A percentile compares a stretch with the other conserved stretches of the same genome.
Evolutionary conservation across 2,797 vertebrate genomes (phyloP).

Genomic region (Gallinago nigripennis): DNA sequence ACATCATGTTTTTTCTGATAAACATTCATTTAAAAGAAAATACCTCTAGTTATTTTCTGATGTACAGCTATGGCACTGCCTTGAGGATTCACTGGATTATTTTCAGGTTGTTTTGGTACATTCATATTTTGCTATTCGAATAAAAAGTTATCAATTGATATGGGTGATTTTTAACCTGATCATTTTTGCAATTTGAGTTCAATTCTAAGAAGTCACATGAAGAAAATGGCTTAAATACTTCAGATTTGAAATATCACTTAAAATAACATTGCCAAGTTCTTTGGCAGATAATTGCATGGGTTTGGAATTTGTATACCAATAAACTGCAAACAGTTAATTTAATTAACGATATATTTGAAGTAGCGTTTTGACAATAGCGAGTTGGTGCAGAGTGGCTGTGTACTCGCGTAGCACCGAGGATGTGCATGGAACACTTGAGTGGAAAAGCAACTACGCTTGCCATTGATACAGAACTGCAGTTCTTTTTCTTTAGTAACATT

Average conservation of each 20-base stretch:
- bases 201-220: neutral
- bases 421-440: constrained; percentile 81
- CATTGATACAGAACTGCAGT: constrained; percentile 89
- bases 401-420: constrained; percentile 73
- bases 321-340: constrained; percentile 61
- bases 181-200: neutral
- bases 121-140: neutral
- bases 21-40: neutral
- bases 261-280: constrained; percentile 52
- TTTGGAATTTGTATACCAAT: constrained; percentile 35
- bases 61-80: neutral
- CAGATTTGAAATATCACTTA: neutral
- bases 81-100: neutral
- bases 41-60: neutral
- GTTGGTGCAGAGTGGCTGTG: constrained; percentile 53
- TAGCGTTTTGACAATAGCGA: constrained; percentile 51
- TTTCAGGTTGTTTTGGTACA: neutral
- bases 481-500: constrained; percentile 37
- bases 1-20: neutral
- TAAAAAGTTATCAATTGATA: neutral
- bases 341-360: constrained; percentile 59
- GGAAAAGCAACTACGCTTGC: constrained; percentile 88
- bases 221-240: constrained; percentile 8
- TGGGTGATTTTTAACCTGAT: neutral
- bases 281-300: constrained; percentile 55